These are phyloP conservation scores for Columba janthina DNA, from an alignment of 2,113 vertebrate genomes.

Conservation along the genomic window DNA sequence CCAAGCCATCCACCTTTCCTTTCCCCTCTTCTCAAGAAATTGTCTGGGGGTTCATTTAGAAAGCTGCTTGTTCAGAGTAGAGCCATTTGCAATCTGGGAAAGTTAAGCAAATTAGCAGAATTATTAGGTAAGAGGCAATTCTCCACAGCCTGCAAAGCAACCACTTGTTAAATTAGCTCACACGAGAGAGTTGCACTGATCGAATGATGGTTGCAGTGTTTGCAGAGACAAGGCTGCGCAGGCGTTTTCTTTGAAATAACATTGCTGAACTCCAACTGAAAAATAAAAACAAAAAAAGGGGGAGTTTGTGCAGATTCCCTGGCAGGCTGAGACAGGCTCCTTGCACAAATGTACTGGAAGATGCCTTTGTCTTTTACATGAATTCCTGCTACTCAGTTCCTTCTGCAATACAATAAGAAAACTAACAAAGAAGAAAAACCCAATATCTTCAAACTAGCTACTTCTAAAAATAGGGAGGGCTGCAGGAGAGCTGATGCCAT, in stretches of 20 bases:
- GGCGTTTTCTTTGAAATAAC: conserved; percentile 19
- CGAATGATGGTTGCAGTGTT: conserved; percentile 8
- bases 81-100: conserved; percentile 47
- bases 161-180: conserved; percentile 63
- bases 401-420: background rate
- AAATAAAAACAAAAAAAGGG: background rate
- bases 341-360: background rate
- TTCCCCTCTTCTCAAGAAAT: background rate
- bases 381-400: background rate
- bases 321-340: background rate
- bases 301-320: background rate
- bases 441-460: background rate
- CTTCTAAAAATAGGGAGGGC: background rate
- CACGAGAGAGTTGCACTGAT: conserved; percentile 49
- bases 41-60: conserved; percentile 36
- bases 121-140: conserved; percentile 69
- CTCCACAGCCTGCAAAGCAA: conserved; percentile 65
- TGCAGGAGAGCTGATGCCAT: background rate
- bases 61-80: conserved; percentile 12
- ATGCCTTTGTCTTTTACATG: background rate
- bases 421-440: background rate
- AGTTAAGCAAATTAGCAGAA: conserved; percentile 66
- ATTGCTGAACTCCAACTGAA: background rate
- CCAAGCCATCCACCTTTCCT: background rate
- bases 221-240: conserved; percentile 21